Evolutionary conservation across 92 coral and sea anemone genomes (phyloP), one percentile per base, ranked within the genome.

Genomic region (Zoanthus gigantus): DNA sequence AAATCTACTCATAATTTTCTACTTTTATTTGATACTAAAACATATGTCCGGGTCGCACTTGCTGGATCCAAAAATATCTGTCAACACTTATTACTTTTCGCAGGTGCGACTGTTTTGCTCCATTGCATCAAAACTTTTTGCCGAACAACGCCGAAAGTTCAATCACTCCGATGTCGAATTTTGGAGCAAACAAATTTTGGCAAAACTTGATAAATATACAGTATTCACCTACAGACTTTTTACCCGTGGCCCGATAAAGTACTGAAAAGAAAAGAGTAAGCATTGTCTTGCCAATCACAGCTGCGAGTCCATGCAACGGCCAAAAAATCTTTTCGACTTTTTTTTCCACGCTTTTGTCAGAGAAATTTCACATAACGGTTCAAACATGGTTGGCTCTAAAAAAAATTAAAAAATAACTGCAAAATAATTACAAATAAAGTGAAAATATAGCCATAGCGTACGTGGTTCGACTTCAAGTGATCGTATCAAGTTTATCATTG

Each of bases 81-180:
- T 58, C 66, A 6, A 58, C 66, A 6, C 66, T 58, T 58, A 58
- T 58, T 58, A 58, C 66, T 58, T 58, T 58, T 58, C 6, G 66
- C 28, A 58, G 66, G 66, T 58, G 66, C 66, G 28, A 58, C 66
- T 58, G 66, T 58, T 58, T 58, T 58, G 66, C 66, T 58, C 66
- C 66, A 58, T 58, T 58, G 66, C 66, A 58, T 58, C 66, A 58
- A 58, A 58, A 58, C 28, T 58, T 58, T 58, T 6, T 1, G 66
- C 66, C 28, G 66, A 58, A 58, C 66, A 58, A 58, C 66, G 66
- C 66, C 28, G 18, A 58, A 58, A 13, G 6, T 58, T 58, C 66
- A 58, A 58, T 58, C 66, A 58, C 28, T 58, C 66, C 66, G 18
- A 18, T n/a, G 66, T 58, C 18, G 28, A 58, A 9, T 58, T 58